Evolutionary conservation across 2,113 vertebrate species (phyloP).

Genomic region (Podarcis cretensis): DNA sequence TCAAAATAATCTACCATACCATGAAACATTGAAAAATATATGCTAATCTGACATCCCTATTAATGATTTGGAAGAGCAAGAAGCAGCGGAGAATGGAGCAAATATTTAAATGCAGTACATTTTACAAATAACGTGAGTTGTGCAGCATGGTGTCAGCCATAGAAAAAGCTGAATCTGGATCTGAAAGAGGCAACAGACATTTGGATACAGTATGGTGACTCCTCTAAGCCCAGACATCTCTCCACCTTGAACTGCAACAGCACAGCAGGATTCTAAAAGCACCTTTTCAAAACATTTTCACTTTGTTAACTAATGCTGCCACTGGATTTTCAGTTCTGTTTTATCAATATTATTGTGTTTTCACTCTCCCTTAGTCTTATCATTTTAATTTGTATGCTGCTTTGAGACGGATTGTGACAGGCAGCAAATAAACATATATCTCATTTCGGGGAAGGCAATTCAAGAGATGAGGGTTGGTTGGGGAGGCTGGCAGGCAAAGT

Average conservation of each 20-base stretch:
- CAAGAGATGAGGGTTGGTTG: not conserved
- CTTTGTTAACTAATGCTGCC: too few species aligned
- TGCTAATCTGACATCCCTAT: not conserved
- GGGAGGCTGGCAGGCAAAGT: not conserved
- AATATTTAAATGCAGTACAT: not conserved
- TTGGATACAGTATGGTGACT: not conserved
- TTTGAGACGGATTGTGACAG: too few species aligned
- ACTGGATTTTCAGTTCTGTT: too few species aligned
- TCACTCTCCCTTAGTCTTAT: too few species aligned
- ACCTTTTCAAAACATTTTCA: too few species aligned
- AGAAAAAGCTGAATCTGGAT: not conserved
- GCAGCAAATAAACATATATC: not conserved
- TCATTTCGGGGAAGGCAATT: not conserved
- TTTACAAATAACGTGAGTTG: not conserved
- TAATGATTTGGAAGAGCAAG: not conserved
- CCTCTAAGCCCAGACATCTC: not conserved
- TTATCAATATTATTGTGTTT: too few species aligned
- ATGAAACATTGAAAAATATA: not conserved
- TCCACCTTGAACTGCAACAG: not conserved
- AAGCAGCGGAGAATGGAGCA: not conserved
- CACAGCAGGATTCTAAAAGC: not conserved
- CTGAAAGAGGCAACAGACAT: not conserved
- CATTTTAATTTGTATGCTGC: too few species aligned
- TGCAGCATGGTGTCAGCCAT: not conserved
- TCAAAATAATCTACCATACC: too few species aligned